phyloP scores from a whole-genome alignment of 2,888 invertebrate species.

The Eupithecia exiguata region DNA sequence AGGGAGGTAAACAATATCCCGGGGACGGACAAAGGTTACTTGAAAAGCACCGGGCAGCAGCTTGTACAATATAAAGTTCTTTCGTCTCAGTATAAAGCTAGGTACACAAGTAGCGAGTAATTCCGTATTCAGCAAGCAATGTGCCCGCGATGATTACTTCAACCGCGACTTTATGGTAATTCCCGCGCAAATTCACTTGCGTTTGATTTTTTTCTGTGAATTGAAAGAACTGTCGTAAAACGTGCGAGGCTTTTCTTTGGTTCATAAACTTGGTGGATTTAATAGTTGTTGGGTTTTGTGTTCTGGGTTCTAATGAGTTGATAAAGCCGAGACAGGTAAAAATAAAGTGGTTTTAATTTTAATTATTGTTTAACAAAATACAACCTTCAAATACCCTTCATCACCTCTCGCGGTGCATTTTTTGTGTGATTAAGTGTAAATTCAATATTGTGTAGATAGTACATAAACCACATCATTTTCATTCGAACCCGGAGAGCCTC shows the following conservation, averaged over 20 bases:
- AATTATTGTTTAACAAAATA: not conserved
- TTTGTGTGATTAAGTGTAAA: not conserved
- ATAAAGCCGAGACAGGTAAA: not conserved
- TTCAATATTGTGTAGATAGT: no score
- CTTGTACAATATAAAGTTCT: not conserved
- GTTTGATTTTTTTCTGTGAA: conserved; percentile 62
- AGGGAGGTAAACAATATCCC: no score
- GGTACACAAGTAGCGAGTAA: conserved; percentile 37
- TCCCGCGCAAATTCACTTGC: conserved; percentile 71
- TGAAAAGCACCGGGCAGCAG: no score
- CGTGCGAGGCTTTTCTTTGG: conserved; percentile 9
- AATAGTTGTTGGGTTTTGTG: not conserved
- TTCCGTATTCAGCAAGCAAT: conserved; percentile 63
- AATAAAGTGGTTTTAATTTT: not conserved
- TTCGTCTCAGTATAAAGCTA: not conserved
- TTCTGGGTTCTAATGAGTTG: not conserved
- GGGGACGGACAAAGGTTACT: no score
- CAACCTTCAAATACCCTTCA: not conserved
- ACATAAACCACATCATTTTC: no score
- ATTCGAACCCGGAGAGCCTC: no score
- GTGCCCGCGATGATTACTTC: conserved; percentile 70
- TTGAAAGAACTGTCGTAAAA: conserved; percentile 19
- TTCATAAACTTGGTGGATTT: not conserved
- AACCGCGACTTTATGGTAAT: conserved; percentile 74
- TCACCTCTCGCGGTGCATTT: not conserved